Percentiles rank a stretch among this genome's conserved stretches.
phyloP scores from a whole-genome alignment of 1,140 invertebrate species.

The Drosophila oshimai region DNA sequence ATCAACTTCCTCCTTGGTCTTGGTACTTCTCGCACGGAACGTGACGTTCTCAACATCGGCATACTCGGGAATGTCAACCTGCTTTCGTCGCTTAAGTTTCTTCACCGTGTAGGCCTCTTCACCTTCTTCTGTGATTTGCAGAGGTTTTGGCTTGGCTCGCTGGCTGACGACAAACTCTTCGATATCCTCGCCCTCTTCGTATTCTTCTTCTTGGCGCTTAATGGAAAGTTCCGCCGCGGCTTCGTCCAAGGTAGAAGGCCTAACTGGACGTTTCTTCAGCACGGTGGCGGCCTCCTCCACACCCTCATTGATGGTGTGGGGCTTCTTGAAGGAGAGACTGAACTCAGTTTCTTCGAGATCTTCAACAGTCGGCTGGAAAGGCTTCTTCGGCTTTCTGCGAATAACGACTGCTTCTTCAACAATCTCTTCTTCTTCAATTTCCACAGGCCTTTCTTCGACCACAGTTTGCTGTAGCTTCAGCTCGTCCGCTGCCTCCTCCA shows the following conservation, averaged over 20 bases:
- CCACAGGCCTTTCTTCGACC: constrained; percentile 79
- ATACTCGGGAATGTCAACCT: constrained; percentile 87
- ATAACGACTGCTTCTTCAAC: constrained; percentile 70
- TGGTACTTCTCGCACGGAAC: constrained; percentile 88
- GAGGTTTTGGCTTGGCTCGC: constrained; percentile 64
- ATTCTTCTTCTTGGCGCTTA: constrained; percentile 81
- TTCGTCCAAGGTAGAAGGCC: constrained; percentile 60
- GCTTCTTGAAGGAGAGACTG: constrained; percentile 82
- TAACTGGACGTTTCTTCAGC: constrained; percentile 77
- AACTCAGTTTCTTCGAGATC: constrained; percentile 77
- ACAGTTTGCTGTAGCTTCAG: constrained; percentile 83
- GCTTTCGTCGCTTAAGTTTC: constrained; percentile 86
- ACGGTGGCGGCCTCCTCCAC: constrained; percentile 82
- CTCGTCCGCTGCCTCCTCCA: constrained; percentile 83
- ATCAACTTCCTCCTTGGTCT: constrained; percentile 92
- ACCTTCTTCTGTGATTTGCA: constrained; percentile 87
- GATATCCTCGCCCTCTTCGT: constrained; percentile 82
- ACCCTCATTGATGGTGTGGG: constrained; percentile 68
- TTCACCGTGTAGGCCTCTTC: constrained; percentile 89
- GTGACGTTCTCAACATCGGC: constrained; percentile 89
- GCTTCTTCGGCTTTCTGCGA: constrained; percentile 77
- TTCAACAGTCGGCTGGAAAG: constrained; percentile 58
- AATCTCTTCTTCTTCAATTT: constrained; percentile 82
- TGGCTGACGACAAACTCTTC: constrained; percentile 79
- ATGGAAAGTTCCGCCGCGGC: constrained; percentile 76